Evolutionary conservation across 2,113 vertebrate genomes (phyloP).

Genomic region (Platysternon megacephalum): DNA sequence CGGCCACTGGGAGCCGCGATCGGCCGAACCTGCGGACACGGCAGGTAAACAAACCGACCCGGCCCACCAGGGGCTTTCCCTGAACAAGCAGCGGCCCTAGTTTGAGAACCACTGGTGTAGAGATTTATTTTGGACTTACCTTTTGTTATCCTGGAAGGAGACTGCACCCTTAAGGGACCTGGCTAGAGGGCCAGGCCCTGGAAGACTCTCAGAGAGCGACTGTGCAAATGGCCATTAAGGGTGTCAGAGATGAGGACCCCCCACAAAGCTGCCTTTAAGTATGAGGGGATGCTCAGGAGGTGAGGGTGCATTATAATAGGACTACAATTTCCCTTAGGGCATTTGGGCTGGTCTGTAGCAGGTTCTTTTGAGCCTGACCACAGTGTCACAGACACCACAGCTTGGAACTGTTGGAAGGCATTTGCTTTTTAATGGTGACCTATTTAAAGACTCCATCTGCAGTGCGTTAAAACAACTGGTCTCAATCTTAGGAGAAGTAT

Average conservation of each 20-base stretch:
- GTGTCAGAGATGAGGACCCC: neutral
- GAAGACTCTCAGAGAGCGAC: neutral
- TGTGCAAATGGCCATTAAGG: neutral
- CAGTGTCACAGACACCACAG: neutral
- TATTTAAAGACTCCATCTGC: slow-evolving; percentile 31
- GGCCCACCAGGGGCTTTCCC: too few relatives aligned
- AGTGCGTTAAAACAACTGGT: neutral
- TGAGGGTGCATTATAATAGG: neutral
- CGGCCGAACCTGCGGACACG: too few relatives aligned
- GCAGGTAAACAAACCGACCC: too few relatives aligned
- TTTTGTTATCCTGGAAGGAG: neutral
- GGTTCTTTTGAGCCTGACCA: neutral
- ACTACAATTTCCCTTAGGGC: neutral
- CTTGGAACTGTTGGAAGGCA: neutral
- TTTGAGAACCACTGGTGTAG: neutral
- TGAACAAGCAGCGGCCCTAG: too few relatives aligned
- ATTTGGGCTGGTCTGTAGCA: neutral
- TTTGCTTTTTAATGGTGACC: neutral
- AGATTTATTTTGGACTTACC: neutral
- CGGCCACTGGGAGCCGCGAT: too few relatives aligned
- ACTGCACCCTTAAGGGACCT: neutral
- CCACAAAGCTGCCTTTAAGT: neutral
- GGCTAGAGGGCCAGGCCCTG: neutral
- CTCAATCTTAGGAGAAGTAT: neutral
- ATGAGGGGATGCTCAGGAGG: too few relatives aligned